Base-by-base conservation (phyloP, 2,888 invertebrate genomes). In the Gerosis bhagava region DNA sequence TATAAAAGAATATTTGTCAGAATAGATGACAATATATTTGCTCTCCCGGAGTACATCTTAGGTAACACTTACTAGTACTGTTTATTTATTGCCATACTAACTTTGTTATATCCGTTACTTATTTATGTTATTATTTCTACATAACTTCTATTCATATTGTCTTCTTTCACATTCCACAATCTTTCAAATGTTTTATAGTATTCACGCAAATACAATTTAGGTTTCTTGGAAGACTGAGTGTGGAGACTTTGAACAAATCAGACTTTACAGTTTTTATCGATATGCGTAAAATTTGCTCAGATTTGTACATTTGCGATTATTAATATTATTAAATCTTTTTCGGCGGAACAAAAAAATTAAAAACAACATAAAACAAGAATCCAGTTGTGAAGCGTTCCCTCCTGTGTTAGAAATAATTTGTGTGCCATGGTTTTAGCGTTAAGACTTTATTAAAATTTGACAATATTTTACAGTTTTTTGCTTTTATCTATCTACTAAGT, bases 371-470 rank as follows among this genome's bases (percentile, higher is more conserved):
- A 35, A 45, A 37, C 37, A 63, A 57, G 61, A 65, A 63, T 69
- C 78, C 77, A 73, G 86, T 87, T 88, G 88, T 88, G 88, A 87
- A 76, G 67, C 63, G 78, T 77, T 87, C 88, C 88, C 83, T 87
- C 88, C 87, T 84, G 73, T 76, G 77, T 83, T 83, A 83, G 77
- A 74, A 72, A 76, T 83, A 82, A 75, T 83, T 83, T 83, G 70
- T 76, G 87, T 88, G 87, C 86, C 87, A 88, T 87, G 74, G 61
- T 80, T 77, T n/a, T 84, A 83, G 80, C 62, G 55, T 73, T 72
- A 83, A 87, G 81, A 83, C 67, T 77, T 73, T 58, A 77, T 77
- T 68, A 61, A 69, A 75, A 80, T 77, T 81, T 60, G 82, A 84
- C 83, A 87, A 84, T 83, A 83, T 83, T 72, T 77, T 73, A 68